Conservation (phyloP, 1,140 invertebrate species). For the Psix sp. region DNA sequence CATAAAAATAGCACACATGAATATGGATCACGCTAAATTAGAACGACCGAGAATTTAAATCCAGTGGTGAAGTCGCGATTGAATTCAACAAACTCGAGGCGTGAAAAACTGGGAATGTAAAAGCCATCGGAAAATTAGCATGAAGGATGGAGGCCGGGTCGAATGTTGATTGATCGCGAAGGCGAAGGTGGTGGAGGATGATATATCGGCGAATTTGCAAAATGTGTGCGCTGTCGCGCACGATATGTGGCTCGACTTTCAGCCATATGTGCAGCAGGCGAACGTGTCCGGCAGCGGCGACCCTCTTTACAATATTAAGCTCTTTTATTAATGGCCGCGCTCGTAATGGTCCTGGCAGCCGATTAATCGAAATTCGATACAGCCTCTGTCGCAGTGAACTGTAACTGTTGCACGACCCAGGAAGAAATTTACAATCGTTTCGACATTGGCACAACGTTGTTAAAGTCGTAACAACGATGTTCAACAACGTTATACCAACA, state of each 20-base stretch:
- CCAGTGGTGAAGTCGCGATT: neutral
- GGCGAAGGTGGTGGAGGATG: constrained; percentile 44
- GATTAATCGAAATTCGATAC: constrained; percentile 76
- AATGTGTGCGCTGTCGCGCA: constrained; percentile 54
- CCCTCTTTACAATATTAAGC: constrained; percentile 70
- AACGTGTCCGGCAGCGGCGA: constrained; percentile 24
- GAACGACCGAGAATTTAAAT: too few relatives aligned
- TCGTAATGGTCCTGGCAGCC: constrained; percentile 67
- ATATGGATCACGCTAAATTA: too few relatives aligned
- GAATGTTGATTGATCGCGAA: constrained; percentile 53
- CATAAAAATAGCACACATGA: too few relatives aligned
- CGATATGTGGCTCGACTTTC: constrained; percentile 55
- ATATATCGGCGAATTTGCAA: constrained; percentile 55
- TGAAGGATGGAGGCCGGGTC: constrained; percentile 5
- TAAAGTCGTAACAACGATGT: too few relatives aligned
- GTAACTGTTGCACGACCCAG: constrained; percentile 47
- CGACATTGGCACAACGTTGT: too few relatives aligned
- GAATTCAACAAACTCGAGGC: neutral
- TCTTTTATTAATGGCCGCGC: constrained; percentile 72
- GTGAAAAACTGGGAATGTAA: neutral
- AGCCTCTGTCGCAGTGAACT: constrained; percentile 46
- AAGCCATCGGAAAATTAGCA: constrained; percentile 1
- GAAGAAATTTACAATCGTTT: too few relatives aligned
- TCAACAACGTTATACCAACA: too few relatives aligned
- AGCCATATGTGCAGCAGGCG: constrained; percentile 58